Base-by-base conservation (phyloP, 2,113 vertebrate genomes). In the Oncorhynchus keta region DNA sequence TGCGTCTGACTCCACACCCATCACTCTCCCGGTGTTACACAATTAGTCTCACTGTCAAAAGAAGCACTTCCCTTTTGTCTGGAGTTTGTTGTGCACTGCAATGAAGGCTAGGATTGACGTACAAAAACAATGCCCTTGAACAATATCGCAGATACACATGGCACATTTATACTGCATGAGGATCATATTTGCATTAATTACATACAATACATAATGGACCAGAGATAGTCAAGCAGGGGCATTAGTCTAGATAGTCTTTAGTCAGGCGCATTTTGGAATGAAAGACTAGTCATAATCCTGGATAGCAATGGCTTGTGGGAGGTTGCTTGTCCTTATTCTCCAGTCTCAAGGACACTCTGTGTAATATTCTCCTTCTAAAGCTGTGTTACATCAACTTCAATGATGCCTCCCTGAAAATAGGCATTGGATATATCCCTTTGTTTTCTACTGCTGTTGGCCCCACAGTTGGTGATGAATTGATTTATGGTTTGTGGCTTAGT, bases 11-110 rank as follows among this genome's bases (percentile, higher is more conserved):
- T 28, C 28, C 28, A 28, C 26, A 28, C 26, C 26, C 26, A 28
- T 28, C 26, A 28, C 26, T 28, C 26, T 28, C 26, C 26, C 2
- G 26, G 2, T 2, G 0, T 28, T 28, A 3, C 28, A 28, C 28
- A 28, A 84, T 86, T 86, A 81, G 70, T 79, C 68, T 79, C 76
- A 59, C 57, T 79, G 80, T 77, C 78, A 77, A 68, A 51, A 75
- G 76, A 80, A 80, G 79, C 76, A 76, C 57, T 32, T 49, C 22
- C 11, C 49, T 57, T 55, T 73, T 82, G 78, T 86, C 68, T 71
- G 3, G 1, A 66, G 13, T 64, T 73, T 75, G 82, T 49, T 26
- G 26, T 4, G 22, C 0, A 57, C 55, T 57, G 77, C 70, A 76
- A 82, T 84, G 76, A 72, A 79, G 74, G 39, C 74, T 48, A 26